phyloP scores from a whole-genome alignment of 2,113 vertebrate species.

The Jaculus jaculus region DNA sequence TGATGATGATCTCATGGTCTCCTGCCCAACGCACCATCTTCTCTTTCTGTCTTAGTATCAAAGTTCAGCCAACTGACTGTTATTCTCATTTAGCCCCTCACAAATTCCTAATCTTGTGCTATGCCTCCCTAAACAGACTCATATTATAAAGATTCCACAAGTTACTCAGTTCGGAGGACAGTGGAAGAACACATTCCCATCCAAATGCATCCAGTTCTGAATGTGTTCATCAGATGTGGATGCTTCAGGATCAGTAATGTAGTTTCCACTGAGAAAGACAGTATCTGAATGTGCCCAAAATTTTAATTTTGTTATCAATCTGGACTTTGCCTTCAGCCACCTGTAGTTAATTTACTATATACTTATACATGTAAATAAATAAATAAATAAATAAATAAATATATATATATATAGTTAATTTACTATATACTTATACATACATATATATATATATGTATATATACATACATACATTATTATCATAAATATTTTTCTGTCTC shows the following conservation, averaged over 20 bases:
- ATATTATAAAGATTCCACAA: background rate
- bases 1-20: background rate
- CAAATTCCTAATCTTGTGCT: conserved; percentile 21
- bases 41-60: background rate
- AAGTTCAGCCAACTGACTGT: background rate
- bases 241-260: background rate
- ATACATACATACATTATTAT: no score
- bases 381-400: no score
- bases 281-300: conserved; percentile 38
- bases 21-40: background rate
- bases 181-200: conserved; percentile 8
- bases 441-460: no score
- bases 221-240: conserved; percentile 28
- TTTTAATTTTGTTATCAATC: conserved; percentile 33
- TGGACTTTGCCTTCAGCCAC: conserved; percentile 34
- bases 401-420: no score
- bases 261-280: conserved; percentile 7
- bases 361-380: no score
- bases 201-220: conserved; percentile 3
- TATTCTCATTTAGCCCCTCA: background rate
- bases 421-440: no score
- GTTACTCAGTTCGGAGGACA: background rate
- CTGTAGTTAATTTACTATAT: conserved; percentile 49
- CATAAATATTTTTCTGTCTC: background rate
- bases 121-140: background rate